phyloP scores from a whole-genome alignment of 2,113 vertebrate species.

The Psephotus haematonotus region DNA sequence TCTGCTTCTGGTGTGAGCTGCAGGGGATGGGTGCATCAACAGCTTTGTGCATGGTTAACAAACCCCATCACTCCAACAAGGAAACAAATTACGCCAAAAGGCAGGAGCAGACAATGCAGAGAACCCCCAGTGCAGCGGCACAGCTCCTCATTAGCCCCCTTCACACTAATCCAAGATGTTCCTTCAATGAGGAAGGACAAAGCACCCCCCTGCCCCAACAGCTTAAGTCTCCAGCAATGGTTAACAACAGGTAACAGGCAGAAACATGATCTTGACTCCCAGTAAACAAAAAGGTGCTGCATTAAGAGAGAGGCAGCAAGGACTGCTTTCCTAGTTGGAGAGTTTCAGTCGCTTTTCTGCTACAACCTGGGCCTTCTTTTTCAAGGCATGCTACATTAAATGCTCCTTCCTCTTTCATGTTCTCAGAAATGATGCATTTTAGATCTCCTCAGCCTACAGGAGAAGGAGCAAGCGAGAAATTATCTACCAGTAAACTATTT shows the following conservation, averaged over 20 bases:
- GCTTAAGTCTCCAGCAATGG: neutral
- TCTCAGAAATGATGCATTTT: neutral
- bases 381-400: neutral
- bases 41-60: neutral
- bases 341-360: neutral
- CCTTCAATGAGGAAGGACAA: neutral
- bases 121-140: neutral
- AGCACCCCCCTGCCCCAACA: neutral
- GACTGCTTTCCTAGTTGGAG: neutral
- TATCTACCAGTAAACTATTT: neutral
- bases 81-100: neutral
- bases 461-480: neutral
- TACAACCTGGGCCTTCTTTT: neutral
- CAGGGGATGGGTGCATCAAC: neutral
- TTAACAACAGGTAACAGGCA: neutral
- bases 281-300: neutral
- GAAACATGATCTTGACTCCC: neutral
- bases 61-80: fast-evolving
- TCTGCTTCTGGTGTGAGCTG: neutral
- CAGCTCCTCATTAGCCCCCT: neutral
- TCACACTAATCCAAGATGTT: neutral
- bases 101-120: neutral
- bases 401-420: neutral
- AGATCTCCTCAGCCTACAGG: neutral
- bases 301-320: neutral